A percentile compares a stretch with the other conserved stretches of the same genome.
Conservation (phyloP, 2,888 invertebrate genomes). For the Dryocosmus kuriphilus region DNA sequence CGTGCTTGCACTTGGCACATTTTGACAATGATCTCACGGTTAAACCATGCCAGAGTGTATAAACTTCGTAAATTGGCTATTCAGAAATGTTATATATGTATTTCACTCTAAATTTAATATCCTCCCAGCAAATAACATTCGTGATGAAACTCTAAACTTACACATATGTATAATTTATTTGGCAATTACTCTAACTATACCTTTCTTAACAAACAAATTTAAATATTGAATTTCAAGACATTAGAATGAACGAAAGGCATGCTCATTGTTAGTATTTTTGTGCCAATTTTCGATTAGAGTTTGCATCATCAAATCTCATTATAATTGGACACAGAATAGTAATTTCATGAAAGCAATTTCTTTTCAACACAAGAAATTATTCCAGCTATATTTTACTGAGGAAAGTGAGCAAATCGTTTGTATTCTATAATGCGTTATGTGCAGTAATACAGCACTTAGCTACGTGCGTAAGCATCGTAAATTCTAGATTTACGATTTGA, state of each 20-base stretch:
- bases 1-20: slow-evolving; percentile 47
- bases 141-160: neutral
- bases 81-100: neutral
- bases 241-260: neutral
- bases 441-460: neutral
- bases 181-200: neutral
- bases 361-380: neutral
- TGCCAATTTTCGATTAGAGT: neutral
- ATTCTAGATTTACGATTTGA: neutral
- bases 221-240: too few species aligned
- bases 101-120: too few species aligned
- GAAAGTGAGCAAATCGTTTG: neutral
- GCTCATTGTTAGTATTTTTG: neutral
- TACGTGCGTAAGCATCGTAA: neutral
- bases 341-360: neutral
- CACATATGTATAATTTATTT: neutral
- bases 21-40: slow-evolving; percentile 49
- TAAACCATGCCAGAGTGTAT: neutral
- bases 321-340: neutral
- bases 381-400: neutral
- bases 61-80: neutral
- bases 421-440: neutral
- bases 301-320: neutral
- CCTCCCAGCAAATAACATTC: neutral
- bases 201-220: too few species aligned